These are phyloP conservation scores for Eupeodes corollae DNA, from an alignment of 1,140 invertebrate genomes.

Conservation along the genomic window DNA sequence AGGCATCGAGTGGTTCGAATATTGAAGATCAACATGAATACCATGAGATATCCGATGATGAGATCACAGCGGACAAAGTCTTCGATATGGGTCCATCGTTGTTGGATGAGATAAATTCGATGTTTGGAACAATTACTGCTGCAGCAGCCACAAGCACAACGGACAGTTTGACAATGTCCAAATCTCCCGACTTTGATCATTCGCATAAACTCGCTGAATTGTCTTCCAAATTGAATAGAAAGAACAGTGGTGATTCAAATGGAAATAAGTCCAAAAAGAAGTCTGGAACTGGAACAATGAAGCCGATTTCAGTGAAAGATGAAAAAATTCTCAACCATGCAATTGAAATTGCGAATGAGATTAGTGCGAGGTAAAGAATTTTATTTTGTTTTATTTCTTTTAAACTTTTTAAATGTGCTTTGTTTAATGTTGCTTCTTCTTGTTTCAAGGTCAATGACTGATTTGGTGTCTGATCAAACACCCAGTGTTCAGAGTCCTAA, in stretches of 20 bases:
- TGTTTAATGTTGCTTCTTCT: not conserved
- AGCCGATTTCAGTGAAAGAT: conserved; percentile 88
- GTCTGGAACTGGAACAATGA: conserved; percentile 67
- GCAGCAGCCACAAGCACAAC: not conserved
- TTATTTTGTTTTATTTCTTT: not conserved
- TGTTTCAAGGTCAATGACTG: conserved; percentile 62
- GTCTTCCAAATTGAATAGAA: conserved; percentile 39
- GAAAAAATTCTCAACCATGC: conserved; percentile 86
- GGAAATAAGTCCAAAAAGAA: conserved; percentile 49
- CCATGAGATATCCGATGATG: conserved; percentile 86
- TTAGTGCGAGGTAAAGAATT: conserved; percentile 54
- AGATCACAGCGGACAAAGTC: conserved; percentile 49
- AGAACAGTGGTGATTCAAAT: conserved; percentile 15
- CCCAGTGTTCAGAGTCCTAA: conserved; percentile 65
- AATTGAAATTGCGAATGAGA: conserved; percentile 86
- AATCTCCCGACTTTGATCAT: conserved; percentile 50
- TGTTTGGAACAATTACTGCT: conserved; percentile 62
- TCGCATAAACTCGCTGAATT: conserved; percentile 66
- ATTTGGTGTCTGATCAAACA: conserved; percentile 56
- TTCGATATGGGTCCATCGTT: conserved; percentile 88
- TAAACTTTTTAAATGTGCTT: not conserved
- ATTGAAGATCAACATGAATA: conserved; percentile 62
- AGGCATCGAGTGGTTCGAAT: conserved; percentile 6
- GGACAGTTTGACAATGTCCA: conserved; percentile 17
- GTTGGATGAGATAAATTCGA: conserved; percentile 90